phyloP scores from a whole-genome alignment of 2,888 invertebrate species.

The Rutpela maculata region DNA sequence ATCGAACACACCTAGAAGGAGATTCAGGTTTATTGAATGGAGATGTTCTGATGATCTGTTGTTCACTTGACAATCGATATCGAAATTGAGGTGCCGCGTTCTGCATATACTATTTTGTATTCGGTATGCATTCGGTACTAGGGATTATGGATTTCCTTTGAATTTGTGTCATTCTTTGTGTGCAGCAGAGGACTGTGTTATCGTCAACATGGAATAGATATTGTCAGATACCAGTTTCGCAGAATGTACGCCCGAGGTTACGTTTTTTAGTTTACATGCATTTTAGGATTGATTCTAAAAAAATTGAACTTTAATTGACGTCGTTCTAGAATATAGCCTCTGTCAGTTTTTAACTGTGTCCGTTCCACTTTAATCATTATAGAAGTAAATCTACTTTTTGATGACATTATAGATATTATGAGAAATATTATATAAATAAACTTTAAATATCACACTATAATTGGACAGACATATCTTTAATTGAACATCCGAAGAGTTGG shows the following conservation, averaged over 20 bases:
- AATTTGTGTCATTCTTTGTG: background rate
- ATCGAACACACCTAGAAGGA: background rate
- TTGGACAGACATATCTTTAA: too few relatives aligned
- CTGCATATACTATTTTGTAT: background rate
- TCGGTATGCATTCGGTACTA: background rate
- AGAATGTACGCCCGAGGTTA: background rate
- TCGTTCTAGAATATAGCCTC: too few relatives aligned
- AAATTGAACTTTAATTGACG: too few relatives aligned
- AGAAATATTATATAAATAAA: too few relatives aligned
- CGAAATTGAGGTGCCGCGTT: background rate
- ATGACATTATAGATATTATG: too few relatives aligned
- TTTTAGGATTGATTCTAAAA: too few relatives aligned
- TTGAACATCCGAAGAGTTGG: too few relatives aligned
- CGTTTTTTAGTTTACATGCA: too few relatives aligned
- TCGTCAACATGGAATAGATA: background rate
- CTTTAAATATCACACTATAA: too few relatives aligned
- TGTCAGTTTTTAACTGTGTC: too few relatives aligned
- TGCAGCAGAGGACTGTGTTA: background rate
- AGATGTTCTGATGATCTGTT: conserved; percentile 11
- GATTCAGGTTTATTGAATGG: conserved; percentile 4
- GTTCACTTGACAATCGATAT: conserved; percentile 13
- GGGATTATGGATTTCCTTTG: background rate
- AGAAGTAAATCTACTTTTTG: too few relatives aligned
- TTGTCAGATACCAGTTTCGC: background rate
- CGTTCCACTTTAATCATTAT: too few relatives aligned